Evolutionary conservation across 2,888 invertebrate species (phyloP).

Genomic region (Xanthia icteritia): DNA sequence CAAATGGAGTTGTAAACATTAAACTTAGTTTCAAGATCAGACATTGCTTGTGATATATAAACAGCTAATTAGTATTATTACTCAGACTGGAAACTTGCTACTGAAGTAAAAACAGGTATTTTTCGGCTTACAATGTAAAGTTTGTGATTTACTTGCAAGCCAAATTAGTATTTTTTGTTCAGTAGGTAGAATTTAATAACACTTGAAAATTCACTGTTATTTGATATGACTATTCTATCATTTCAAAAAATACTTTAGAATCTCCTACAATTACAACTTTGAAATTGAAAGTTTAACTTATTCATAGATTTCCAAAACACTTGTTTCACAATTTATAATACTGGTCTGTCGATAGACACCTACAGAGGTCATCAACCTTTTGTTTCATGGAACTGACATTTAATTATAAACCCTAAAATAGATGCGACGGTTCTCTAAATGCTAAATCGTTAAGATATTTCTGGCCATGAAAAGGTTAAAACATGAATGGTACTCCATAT

Average conservation of each 20-base stretch:
- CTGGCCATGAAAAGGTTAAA: conserved; percentile 70
- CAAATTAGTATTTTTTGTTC: neutral
- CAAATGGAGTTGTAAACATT: neutral
- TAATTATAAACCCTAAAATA: conserved; percentile 13
- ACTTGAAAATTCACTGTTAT: neutral
- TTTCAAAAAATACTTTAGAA: neutral
- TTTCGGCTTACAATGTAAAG: neutral
- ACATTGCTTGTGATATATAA: neutral
- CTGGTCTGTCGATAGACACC: neutral
- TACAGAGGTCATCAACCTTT: conserved; percentile 9
- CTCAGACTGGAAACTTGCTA: conserved; percentile 7
- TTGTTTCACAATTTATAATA: neutral
- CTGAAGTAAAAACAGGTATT: no score
- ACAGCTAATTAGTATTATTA: neutral
- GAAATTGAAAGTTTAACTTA: conserved; percentile 3
- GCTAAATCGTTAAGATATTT: conserved; percentile 50
- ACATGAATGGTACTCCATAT: conserved; percentile 69
- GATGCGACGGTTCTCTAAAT: conserved; percentile 9
- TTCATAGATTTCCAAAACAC: conserved; percentile 5
- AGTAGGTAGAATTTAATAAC: neutral
- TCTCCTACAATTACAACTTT: no score
- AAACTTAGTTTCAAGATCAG: conserved; percentile 12
- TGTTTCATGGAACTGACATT: neutral
- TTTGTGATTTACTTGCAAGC: neutral
- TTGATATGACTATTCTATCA: neutral